Evolutionary conservation across 2,113 vertebrate species (phyloP), one percentile per base, ranked within the genome.

Genomic region (Brienomyrus brachyistius): DNA sequence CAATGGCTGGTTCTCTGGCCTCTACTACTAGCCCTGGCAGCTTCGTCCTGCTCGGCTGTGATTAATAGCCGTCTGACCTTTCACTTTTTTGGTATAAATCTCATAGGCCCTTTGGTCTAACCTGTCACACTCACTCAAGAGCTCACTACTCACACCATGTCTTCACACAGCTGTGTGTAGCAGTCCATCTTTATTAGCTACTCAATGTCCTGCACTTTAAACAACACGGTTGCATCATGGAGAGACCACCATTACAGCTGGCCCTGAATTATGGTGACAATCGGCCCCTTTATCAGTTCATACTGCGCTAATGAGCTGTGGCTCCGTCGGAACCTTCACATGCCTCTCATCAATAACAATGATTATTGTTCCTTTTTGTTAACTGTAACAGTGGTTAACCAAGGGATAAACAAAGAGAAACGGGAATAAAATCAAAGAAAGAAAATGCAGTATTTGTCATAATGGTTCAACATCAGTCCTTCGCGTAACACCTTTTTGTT

Each of bases 21-120:
- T 50, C 48, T 27, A 23, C 66, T 47, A 9, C 85, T 87, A 47
- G 59, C 40, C 85, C 89, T 47, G 23, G 59, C 89, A 90, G 86
- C 50, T 47, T 87, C 62, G 52, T 45, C 62, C 94, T 92, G 85
- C 50, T 86, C 51, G 85, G 66, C 85, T 88, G 86, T 96, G 95
- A 96, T 96, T 95, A 95, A 96, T 96, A 93, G 95, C 92, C 45
- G 88, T 89, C 90, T 93, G 95, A 96, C 95, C 95, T 90, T 91
- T 94, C 91, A 95, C 94, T 93, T 91, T 52, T 88, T 90, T 74
- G 91, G 93, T 93, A 95, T 94, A 93, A 94, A 95, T 95, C 93
- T 92, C 92, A 54, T 91, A 92, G 90, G 90, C 92, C 90, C 93
- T 94, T 91, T 92, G 91, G 82, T 86, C 23, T 90, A 56, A 74